Conservation (phyloP, 2,888 invertebrate species). For the Drosophila anceps region DNA sequence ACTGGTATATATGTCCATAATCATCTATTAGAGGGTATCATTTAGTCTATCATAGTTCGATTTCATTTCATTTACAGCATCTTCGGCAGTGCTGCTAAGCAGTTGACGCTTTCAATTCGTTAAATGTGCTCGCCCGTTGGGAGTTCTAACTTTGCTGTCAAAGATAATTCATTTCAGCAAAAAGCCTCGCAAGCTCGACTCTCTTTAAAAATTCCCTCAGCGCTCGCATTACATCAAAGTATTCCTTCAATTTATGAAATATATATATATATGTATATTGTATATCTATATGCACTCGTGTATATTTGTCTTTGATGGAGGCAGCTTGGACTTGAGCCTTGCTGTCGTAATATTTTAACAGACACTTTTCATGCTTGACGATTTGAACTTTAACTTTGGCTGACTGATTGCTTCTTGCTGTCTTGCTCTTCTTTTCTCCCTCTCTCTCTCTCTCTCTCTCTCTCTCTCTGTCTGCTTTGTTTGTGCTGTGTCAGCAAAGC, state of each 20-base stretch:
- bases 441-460: not conserved
- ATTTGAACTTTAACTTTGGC: constrained; percentile 41
- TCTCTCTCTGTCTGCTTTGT: not conserved
- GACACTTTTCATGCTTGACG: constrained; percentile 60
- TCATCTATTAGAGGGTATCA: constrained; percentile 4
- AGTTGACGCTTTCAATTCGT: constrained; percentile 57
- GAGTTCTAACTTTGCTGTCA: constrained; percentile 56
- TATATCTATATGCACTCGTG: constrained; percentile 1
- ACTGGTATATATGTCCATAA: not conserved
- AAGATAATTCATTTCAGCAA: constrained; percentile 64
- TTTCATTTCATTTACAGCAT: constrained; percentile 6
- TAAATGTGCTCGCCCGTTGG: constrained; percentile 50
- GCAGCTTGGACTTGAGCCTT: constrained; percentile 31
- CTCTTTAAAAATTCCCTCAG: constrained; percentile 68
- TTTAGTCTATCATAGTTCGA: not conserved
- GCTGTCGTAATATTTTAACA: constrained; percentile 76
- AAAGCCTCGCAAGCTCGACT: constrained; percentile 40
- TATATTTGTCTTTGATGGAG: constrained; percentile 20
- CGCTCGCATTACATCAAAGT: constrained; percentile 58
- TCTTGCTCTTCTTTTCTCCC: not conserved
- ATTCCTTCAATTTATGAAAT: constrained; percentile 22
- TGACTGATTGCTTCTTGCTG: constrained; percentile 57
- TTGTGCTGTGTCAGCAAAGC: constrained; percentile 38
- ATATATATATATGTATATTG: constrained; percentile 10
- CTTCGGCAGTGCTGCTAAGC: constrained; percentile 39